Evolutionary conservation across 2,888 invertebrate genomes (phyloP).

Genomic region (Drosophila maculinotata): DNA sequence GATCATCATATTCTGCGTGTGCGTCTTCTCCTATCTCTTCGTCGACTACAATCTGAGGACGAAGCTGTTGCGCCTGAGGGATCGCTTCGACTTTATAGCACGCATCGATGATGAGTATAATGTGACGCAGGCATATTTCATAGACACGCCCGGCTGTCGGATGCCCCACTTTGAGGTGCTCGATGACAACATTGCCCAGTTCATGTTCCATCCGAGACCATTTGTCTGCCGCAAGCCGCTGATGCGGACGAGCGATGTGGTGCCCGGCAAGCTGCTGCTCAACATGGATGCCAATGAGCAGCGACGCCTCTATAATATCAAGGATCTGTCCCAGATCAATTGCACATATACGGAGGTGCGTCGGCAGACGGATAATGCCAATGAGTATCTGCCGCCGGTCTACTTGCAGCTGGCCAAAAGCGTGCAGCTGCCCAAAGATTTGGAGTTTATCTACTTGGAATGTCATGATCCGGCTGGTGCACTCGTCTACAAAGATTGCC

Average conservation of each 20-base stretch:
- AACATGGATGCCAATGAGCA: constrained; percentile 77
- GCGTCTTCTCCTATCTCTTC: constrained; percentile 83
- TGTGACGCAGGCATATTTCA: constrained; percentile 82
- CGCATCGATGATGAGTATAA: constrained; percentile 82
- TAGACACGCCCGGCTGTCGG: constrained; percentile 84
- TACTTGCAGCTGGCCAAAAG: constrained; percentile 57
- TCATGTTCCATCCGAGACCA: constrained; percentile 74
- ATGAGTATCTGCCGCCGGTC: constrained; percentile 55
- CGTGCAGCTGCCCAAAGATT: constrained; percentile 67
- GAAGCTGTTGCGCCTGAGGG: constrained; percentile 78
- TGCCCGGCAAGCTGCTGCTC: constrained; percentile 68
- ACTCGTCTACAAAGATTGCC: constrained; percentile 89
- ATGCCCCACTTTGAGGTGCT: constrained; percentile 84
- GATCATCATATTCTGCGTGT: constrained; percentile 79
- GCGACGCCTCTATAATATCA: constrained; percentile 70
- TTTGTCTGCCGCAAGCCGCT: constrained; percentile 78
- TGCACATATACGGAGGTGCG: constrained; percentile 81
- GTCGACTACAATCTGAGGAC: constrained; percentile 83
- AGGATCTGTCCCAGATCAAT: constrained; percentile 63
- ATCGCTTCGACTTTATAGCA: constrained; percentile 82
- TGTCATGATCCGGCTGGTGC: constrained; percentile 86
- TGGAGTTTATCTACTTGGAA: constrained; percentile 89
- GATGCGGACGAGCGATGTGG: constrained; percentile 67
- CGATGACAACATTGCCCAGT: constrained; percentile 82
- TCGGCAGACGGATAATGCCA: constrained; percentile 72